phyloP scores from a whole-genome alignment of 2,797 vertebrate species.

The Amphiprion clarkii region DNA sequence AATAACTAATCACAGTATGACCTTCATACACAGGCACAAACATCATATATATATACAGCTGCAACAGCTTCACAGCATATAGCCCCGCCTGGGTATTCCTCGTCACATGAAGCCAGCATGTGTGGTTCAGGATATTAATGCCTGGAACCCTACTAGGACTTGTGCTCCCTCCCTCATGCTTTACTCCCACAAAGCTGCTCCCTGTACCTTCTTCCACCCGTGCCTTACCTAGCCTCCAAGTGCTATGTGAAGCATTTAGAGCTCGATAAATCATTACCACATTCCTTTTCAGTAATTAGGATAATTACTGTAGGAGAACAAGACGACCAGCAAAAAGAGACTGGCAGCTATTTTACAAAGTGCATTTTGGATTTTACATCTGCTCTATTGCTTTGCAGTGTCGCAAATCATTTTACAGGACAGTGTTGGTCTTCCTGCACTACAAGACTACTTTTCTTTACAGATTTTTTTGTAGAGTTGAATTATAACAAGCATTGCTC shows the following conservation, averaged over 20 bases:
- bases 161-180: conserved; percentile 5
- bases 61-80: not conserved
- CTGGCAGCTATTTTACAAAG: conserved; percentile 23
- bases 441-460: not conserved
- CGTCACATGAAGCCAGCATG: conserved; percentile 17
- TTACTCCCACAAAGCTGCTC: conserved; percentile 15
- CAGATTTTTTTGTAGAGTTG: no score
- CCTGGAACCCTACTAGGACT: conserved; percentile 12
- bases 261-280: conserved; percentile 57
- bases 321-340: conserved; percentile 26
- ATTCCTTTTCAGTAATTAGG: conserved; percentile 56
- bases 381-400: not conserved
- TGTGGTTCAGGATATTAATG: conserved; percentile 26
- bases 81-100: not conserved
- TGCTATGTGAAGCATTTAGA: conserved; percentile 36
- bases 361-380: conserved; percentile 7
- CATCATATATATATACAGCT: conserved; percentile 1
- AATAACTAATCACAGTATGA: conserved; percentile 75
- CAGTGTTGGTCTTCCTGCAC: not conserved
- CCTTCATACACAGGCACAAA: conserved; percentile 46
- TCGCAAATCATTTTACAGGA: not conserved
- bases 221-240: conserved; percentile 32
- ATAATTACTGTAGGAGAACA: conserved; percentile 48
- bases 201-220: conserved; percentile 7
- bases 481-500: no score